These are phyloP conservation scores for Drosophila takahashii DNA, from an alignment of 1,140 invertebrate species.

Conservation along the genomic window DNA sequence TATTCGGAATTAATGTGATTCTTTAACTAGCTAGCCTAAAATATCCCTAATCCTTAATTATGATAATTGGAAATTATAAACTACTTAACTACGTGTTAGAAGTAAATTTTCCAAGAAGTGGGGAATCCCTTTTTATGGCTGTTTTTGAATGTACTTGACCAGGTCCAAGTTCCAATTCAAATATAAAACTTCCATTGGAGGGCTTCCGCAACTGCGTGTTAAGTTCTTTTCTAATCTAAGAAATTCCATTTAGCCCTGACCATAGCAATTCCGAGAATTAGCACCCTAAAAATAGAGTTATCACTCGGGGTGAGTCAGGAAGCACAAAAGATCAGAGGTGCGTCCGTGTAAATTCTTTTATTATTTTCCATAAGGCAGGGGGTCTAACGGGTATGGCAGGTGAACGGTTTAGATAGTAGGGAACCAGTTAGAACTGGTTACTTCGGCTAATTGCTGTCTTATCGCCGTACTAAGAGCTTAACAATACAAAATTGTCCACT, in stretches of 20 bases:
- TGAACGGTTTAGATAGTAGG: neutral
- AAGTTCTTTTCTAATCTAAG: conserved; percentile 22
- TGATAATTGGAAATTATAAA: neutral
- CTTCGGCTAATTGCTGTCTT: conserved; percentile 20
- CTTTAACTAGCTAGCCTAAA: neutral
- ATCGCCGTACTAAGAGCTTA: conserved; percentile 27
- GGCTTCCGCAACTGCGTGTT: conserved; percentile 55
- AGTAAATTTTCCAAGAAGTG: neutral
- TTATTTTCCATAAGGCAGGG: neutral
- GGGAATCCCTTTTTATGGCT: conserved; percentile 10
- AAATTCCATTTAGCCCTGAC: conserved; percentile 55
- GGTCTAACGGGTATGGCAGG: neutral
- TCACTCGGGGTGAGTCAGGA: conserved; percentile 41
- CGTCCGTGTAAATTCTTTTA: conserved; percentile 11
- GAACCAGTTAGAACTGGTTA: conserved; percentile 28
- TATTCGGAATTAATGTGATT: neutral
- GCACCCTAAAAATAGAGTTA: conserved; percentile 23
- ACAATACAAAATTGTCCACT: conserved; percentile 16
- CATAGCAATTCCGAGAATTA: conserved; percentile 55
- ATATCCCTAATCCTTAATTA: too few relatives aligned
- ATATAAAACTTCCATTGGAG: conserved; percentile 4
- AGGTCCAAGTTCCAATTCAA: conserved; percentile 18
- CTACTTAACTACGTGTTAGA: too few relatives aligned
- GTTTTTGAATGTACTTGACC: conserved; percentile 26
- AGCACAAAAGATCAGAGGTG: conserved; percentile 17